phyloP scores from a whole-genome alignment of 2,797 vertebrate genomes.

The Hoplostethus mediterraneus region DNA sequence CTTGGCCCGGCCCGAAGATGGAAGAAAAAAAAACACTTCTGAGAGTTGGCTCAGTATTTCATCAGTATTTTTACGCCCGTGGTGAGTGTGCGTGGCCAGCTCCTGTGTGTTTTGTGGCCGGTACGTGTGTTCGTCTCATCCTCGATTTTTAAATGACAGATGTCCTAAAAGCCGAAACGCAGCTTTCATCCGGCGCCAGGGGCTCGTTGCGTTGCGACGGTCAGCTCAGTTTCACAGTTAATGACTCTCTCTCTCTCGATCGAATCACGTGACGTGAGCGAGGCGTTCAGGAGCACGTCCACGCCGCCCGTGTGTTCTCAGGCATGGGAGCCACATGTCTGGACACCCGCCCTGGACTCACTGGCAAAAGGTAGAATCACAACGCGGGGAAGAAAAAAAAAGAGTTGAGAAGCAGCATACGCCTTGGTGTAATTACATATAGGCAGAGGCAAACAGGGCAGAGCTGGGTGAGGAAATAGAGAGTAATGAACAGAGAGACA shows the following conservation, averaged over 20 bases:
- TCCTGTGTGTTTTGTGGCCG: background rate
- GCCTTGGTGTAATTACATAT: constrained; percentile 44
- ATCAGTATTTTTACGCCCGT: constrained; percentile 47
- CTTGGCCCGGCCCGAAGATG: constrained; percentile 39
- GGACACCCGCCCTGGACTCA: constrained; percentile 47
- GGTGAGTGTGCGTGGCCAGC: constrained; percentile 18
- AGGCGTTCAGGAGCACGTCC: constrained; percentile 46
- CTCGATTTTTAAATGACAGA: background rate
- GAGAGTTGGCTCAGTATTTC: constrained; percentile 59
- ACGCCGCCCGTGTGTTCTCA: constrained; percentile 23
- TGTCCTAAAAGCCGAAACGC: constrained; percentile 7
- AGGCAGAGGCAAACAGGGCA: constrained; percentile 32
- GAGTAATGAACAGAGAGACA: background rate
- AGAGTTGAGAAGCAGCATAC: constrained; percentile 47
- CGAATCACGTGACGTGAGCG: constrained; percentile 13
- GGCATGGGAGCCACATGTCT: constrained; percentile 39
- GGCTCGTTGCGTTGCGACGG: background rate
- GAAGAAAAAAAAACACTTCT: constrained; percentile 39
- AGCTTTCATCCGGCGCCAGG: background rate
- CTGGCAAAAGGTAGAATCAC: constrained; percentile 51
- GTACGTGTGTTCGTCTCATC: background rate
- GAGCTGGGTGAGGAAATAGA: constrained; percentile 9
- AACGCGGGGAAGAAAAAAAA: constrained; percentile 23
- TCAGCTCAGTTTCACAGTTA: constrained; percentile 3
- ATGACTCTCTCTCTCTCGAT: constrained; percentile 9